Conservation (phyloP, 2,113 vertebrate species). For the Scomber scombrus region DNA sequence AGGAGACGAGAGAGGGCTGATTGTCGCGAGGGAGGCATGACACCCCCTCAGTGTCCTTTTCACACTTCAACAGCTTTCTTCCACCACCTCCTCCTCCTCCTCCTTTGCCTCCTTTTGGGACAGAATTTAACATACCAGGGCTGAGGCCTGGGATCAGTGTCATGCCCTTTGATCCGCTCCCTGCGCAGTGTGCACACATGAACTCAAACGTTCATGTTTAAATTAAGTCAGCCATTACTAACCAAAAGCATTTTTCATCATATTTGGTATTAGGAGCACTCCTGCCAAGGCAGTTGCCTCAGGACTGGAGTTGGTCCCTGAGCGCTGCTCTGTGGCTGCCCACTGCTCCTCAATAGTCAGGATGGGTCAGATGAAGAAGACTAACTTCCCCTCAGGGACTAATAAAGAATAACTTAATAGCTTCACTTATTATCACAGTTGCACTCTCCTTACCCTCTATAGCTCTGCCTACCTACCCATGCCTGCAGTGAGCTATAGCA, state of each 20-base stretch:
- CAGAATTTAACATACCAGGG: constrained; percentile 47
- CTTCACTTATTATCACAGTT: constrained; percentile 6
- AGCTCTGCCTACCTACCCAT: constrained; percentile 38
- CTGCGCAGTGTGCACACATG: constrained; percentile 38
- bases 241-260: constrained; percentile 38
- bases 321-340: not conserved
- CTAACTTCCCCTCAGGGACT: constrained; percentile 4
- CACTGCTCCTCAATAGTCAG: constrained; percentile 2
- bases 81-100: constrained; percentile 52
- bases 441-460: not conserved
- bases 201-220: constrained; percentile 45
- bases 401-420: constrained; percentile 27
- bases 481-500: constrained; percentile 31
- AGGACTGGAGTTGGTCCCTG: constrained; percentile 29
- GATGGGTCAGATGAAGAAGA: constrained; percentile 5
- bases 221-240: constrained; percentile 35
- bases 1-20: constrained; percentile 66
- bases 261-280: constrained; percentile 30
- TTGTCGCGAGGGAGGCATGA: constrained; percentile 62
- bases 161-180: constrained; percentile 34
- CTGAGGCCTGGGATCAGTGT: constrained; percentile 32
- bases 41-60: constrained; percentile 60
- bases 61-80: constrained; percentile 72
- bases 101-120: constrained; percentile 49
- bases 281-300: constrained; percentile 30